Evolutionary conservation across 2,113 vertebrate genomes (phyloP).

Genomic region (Morone chrysops): DNA sequence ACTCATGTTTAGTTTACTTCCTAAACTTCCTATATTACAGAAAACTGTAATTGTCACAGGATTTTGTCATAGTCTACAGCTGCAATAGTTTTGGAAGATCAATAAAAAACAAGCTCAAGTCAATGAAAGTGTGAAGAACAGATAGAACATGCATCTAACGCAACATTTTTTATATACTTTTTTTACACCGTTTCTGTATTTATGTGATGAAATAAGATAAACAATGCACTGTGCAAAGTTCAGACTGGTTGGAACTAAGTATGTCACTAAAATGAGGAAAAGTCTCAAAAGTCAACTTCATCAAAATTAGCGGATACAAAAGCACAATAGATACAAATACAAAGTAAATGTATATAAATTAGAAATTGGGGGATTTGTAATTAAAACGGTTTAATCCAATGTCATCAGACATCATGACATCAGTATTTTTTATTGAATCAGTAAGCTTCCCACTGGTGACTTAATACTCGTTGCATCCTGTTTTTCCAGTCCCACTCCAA

Average conservation of each 20-base stretch:
- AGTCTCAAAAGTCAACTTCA: neutral
- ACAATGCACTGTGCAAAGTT: neutral
- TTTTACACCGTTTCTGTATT: neutral
- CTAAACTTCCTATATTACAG: conserved; percentile 41
- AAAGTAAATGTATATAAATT: neutral
- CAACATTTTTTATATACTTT: neutral
- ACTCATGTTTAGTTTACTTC: conserved; percentile 41
- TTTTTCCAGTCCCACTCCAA: neutral
- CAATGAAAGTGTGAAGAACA: neutral
- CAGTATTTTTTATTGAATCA: neutral
- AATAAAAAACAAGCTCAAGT: neutral
- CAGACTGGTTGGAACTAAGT: neutral
- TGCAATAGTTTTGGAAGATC: neutral
- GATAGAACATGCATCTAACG: neutral
- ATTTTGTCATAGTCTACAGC: conserved; percentile 8
- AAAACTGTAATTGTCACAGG: conserved; percentile 15
- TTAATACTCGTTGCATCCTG: neutral
- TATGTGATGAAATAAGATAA: neutral
- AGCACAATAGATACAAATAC: neutral
- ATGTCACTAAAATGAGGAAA: neutral
- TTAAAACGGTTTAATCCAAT: neutral
- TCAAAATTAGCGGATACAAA: neutral
- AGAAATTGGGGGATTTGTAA: neutral
- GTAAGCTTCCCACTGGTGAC: neutral
- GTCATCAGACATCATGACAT: neutral